Evolutionary conservation across 2,797 vertebrate genomes (phyloP).

Genomic region (Hypotaenidia okinawae): DNA sequence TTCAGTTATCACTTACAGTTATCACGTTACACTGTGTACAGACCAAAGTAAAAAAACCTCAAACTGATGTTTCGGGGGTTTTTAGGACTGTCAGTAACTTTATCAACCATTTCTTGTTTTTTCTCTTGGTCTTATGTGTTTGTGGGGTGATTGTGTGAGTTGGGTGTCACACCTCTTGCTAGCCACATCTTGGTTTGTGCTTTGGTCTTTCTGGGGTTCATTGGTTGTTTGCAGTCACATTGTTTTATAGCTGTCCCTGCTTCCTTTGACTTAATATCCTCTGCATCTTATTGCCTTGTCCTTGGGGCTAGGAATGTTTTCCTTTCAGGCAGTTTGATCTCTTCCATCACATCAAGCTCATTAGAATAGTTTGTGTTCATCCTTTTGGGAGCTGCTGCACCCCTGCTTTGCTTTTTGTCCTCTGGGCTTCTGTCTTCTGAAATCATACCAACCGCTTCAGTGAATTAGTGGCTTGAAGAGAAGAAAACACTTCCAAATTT

Average conservation of each 20-base stretch:
- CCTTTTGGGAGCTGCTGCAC: background rate
- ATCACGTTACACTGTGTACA: fast-evolving
- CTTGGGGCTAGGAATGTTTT: background rate
- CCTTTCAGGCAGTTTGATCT: background rate
- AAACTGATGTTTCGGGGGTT: background rate
- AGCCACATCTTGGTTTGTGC: background rate
- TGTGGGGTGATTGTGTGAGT: background rate
- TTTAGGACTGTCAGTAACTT: background rate
- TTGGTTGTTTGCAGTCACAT: fast-evolving
- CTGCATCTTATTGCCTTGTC: background rate
- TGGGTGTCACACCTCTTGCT: background rate
- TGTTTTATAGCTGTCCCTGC: background rate
- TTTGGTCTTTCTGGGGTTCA: background rate
- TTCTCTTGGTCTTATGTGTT: background rate
- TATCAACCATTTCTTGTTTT: background rate
- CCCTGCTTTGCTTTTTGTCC: background rate
- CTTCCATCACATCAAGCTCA: background rate
- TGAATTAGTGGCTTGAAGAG: background rate
- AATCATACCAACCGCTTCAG: background rate
- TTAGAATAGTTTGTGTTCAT: background rate
- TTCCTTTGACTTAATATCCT: background rate
- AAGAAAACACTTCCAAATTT: background rate
- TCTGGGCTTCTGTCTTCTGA: background rate
- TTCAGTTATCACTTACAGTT: background rate
- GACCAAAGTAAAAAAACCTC: background rate